A percentile compares a stretch with the other conserved stretches of the same genome.
Evolutionary conservation across 2,797 vertebrate genomes (phyloP).

Genomic region (Pseudochaenichthys georgianus): DNA sequence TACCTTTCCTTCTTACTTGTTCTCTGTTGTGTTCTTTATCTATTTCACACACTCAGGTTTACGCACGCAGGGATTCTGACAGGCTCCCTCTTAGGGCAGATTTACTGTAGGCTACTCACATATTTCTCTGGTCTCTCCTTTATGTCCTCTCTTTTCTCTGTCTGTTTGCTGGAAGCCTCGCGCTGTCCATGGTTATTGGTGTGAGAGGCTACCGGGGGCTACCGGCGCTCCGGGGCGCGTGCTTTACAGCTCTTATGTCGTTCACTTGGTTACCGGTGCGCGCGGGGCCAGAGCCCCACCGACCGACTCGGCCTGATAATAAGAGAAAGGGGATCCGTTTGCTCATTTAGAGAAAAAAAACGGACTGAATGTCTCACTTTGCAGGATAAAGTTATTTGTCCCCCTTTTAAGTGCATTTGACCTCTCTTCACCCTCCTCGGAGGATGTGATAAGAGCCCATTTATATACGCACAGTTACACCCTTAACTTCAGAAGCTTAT

Average conservation of each 20-base stretch:
- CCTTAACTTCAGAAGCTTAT: conserved; percentile 2
- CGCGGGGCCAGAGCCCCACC: conserved; percentile 65
- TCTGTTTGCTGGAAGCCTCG: conserved; percentile 88
- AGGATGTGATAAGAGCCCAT: conserved; percentile 4
- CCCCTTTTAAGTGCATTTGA: neutral
- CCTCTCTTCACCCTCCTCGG: neutral
- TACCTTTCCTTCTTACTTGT: conserved; percentile 20
- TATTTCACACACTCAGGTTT: conserved; percentile 45
- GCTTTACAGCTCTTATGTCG: conserved; percentile 89
- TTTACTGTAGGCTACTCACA: conserved; percentile 87
- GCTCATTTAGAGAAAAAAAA: conserved; percentile 17
- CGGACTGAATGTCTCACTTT: conserved; percentile 33
- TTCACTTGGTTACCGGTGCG: conserved; percentile 93
- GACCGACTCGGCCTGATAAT: conserved; percentile 47
- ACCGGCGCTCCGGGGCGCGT: conserved; percentile 86
- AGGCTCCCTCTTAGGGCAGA: conserved; percentile 85
- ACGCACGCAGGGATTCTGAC: conserved; percentile 78
- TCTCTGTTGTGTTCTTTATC: conserved; percentile 2
- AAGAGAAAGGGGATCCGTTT: conserved; percentile 34
- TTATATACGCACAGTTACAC: conserved; percentile 37
- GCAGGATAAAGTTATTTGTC: neutral
- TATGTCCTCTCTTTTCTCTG: conserved; percentile 78
- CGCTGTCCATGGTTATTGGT: conserved; percentile 84
- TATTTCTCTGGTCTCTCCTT: conserved; percentile 78
- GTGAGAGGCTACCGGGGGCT: conserved; percentile 84